Conservation (phyloP, 2,113 vertebrate genomes). For the Oxygymnocypris stewartii region DNA sequence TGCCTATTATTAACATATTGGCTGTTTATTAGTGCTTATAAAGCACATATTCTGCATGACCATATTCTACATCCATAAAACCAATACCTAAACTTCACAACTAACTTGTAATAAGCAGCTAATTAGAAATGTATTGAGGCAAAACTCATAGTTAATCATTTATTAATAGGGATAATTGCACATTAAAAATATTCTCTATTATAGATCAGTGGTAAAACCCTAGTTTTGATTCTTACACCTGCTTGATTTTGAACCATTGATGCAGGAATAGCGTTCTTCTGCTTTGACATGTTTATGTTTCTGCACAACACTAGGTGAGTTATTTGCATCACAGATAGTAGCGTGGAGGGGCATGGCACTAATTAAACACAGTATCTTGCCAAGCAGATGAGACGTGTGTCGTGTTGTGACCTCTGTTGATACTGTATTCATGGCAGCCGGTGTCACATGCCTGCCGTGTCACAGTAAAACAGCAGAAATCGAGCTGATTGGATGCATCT, state of each 20-base stretch:
- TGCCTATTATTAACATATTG: no score
- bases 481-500: neutral
- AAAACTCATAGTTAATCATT: no score
- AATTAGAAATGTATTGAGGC: no score
- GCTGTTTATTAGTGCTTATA: no score
- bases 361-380: neutral
- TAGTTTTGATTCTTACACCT: neutral
- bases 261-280: neutral
- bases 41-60: no score
- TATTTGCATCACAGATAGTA: neutral
- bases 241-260: neutral
- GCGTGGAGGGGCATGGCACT: neutral
- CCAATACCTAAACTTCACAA: no score
- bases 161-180: no score
- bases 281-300: neutral
- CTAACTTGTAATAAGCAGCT: no score
- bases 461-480: neutral
- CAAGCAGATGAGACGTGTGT: neutral
- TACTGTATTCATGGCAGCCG: neutral
- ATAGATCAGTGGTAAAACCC: no score
- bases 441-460: neutral
- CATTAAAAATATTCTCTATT: no score
- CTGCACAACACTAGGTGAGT: neutral
- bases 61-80: no score
- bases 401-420: neutral